A percentile compares a stretch with the other conserved stretches of the same genome.
Evolutionary conservation across 2,888 invertebrate species (phyloP).

Genomic region (Acrobasis consociella): DNA sequence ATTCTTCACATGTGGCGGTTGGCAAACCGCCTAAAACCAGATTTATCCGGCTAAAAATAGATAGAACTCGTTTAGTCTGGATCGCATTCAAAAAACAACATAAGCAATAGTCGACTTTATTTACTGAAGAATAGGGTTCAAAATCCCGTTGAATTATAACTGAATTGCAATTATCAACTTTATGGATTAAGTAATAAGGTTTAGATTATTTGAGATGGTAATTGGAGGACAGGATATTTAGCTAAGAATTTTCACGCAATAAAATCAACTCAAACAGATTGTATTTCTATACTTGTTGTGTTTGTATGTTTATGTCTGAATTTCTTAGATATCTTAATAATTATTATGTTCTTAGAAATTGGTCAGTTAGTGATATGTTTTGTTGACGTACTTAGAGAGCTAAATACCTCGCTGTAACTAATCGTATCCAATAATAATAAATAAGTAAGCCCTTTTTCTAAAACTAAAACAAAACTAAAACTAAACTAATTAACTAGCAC

Average conservation of each 20-base stretch:
- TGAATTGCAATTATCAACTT: neutral
- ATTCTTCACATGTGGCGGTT: slow-evolving; percentile 5
- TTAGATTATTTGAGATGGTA: neutral
- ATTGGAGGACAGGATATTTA: neutral
- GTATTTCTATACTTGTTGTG: too few relatives aligned
- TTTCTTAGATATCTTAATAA: too few relatives aligned
- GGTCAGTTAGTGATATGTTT: too few relatives aligned
- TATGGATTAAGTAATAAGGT: neutral
- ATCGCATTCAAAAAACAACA: slow-evolving; percentile 19
- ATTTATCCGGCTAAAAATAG: slow-evolving; percentile 31
- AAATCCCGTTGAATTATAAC: neutral
- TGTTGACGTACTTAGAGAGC: too few relatives aligned
- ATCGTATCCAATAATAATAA: too few relatives aligned
- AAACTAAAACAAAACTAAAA: too few relatives aligned
- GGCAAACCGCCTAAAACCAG: slow-evolving; percentile 26
- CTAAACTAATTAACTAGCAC: too few relatives aligned
- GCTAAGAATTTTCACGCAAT: neutral
- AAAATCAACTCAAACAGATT: neutral
- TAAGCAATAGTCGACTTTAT: neutral
- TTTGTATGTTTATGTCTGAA: too few relatives aligned
- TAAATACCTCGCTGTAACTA: too few relatives aligned
- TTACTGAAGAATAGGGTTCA: neutral
- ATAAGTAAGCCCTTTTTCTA: too few relatives aligned
- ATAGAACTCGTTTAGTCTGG: slow-evolving; percentile 22
- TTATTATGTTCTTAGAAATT: too few relatives aligned